phyloP scores from a whole-genome alignment of 2,113 vertebrate genomes.

The Camelus dromedarius region DNA sequence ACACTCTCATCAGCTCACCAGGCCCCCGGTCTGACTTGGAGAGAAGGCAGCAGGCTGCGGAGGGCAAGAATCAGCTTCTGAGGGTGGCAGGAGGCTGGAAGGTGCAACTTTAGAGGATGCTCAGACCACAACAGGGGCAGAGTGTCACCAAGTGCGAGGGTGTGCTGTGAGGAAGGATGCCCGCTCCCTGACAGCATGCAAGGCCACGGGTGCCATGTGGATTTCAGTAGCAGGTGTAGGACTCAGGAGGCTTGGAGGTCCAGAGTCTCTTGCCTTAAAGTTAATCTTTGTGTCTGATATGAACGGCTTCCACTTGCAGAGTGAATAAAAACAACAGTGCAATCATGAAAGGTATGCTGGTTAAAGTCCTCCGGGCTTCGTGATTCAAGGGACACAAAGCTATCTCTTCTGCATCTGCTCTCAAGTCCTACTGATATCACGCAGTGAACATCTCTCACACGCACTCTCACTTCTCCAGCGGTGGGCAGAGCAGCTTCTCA shows the following conservation, averaged over 20 bases:
- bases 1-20: not conserved
- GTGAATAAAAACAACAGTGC: not conserved
- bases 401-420: not conserved
- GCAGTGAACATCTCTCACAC: not conserved
- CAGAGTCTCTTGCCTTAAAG: not conserved
- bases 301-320: not conserved
- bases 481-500: not conserved
- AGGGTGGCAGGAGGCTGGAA: not conserved
- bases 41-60: not conserved
- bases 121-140: not conserved
- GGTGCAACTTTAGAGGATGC: not conserved
- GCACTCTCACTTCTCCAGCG: not conserved
- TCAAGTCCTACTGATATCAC: not conserved
- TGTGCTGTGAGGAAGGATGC: not conserved
- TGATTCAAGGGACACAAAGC: not conserved
- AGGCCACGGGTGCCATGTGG: fast-evolving
- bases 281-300: not conserved
- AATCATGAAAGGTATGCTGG: not conserved
- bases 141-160: not conserved
- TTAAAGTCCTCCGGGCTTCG: not conserved
- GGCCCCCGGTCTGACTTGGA: not conserved
- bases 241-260: not conserved
- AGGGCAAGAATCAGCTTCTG: not conserved
- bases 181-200: not conserved
- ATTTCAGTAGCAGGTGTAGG: too few species aligned